A percentile compares a stretch with the other conserved stretches of the same genome.
Evolutionary conservation across 2,113 vertebrate genomes (phyloP).

Genomic region (Coregonus clupeaformis): DNA sequence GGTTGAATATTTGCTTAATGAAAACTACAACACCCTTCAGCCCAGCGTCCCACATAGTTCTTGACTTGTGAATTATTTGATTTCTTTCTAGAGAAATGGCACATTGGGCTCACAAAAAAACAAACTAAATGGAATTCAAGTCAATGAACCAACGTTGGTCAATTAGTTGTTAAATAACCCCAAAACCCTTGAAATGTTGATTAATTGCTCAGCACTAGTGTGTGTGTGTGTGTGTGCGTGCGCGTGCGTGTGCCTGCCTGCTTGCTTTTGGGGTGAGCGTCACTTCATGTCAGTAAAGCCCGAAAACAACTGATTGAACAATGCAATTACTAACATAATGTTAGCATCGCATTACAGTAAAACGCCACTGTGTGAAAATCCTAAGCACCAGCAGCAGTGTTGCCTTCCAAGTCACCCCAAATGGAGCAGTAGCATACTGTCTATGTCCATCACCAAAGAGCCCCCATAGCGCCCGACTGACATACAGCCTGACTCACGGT

Average conservation of each 20-base stretch:
- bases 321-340: constrained; percentile 28
- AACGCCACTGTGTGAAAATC: constrained; percentile 34
- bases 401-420: not conserved
- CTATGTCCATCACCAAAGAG: constrained; percentile 7
- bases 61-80: no score
- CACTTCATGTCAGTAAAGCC: not conserved
- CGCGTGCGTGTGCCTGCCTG: not conserved
- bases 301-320: not conserved
- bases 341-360: constrained; percentile 20
- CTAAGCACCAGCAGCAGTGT: constrained; percentile 8
- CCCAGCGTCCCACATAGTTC: no score
- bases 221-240: not conserved
- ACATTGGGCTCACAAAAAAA: no score
- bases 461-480: constrained; percentile 2
- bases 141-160: no score
- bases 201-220: no score
- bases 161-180: no score
- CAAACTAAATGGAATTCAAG: no score
- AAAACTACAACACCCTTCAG: no score
- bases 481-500: not conserved
- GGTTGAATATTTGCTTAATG: no score
- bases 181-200: no score
- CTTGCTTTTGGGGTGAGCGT: not conserved
- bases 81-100: no score
- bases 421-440: not conserved